Conservation (phyloP, 2,797 vertebrate species). For the Lophotriccus pileatus region DNA sequence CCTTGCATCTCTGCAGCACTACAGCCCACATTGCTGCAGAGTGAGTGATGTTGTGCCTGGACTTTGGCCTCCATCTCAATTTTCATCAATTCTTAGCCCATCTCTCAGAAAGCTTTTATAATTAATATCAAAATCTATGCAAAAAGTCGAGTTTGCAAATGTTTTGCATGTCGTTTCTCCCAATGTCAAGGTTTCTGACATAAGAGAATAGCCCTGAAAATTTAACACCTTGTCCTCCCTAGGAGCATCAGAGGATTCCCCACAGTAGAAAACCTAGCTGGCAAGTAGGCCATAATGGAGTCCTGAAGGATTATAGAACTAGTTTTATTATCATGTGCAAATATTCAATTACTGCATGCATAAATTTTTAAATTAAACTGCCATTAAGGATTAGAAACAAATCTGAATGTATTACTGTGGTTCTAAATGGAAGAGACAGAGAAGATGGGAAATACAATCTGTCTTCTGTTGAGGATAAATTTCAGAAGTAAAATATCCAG, state of each 20-base stretch:
- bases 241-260: not conserved
- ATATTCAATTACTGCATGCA: not conserved
- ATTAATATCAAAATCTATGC: not conserved
- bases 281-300: not conserved
- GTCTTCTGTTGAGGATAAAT: not conserved
- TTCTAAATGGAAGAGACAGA: not conserved
- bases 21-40: fast-evolving
- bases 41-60: fast-evolving
- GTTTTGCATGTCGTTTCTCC: not conserved
- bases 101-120: not conserved
- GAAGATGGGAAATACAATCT: not conserved
- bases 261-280: not conserved
- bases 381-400: not conserved
- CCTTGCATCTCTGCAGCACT: not conserved
- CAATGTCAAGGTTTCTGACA: not conserved
- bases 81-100: not conserved
- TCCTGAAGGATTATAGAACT: not conserved
- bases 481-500: not conserved
- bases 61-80: not conserved
- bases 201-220: not conserved
- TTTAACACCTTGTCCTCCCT: not conserved
- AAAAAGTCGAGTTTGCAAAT: not conserved
- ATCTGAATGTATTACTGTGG: not conserved
- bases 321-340: not conserved
- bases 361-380: not conserved